Percentiles rank a stretch among this genome's conserved stretches.
Evolutionary conservation across 1,140 invertebrate species (phyloP).

Genomic region (Luehdorfia chinensis): DNA sequence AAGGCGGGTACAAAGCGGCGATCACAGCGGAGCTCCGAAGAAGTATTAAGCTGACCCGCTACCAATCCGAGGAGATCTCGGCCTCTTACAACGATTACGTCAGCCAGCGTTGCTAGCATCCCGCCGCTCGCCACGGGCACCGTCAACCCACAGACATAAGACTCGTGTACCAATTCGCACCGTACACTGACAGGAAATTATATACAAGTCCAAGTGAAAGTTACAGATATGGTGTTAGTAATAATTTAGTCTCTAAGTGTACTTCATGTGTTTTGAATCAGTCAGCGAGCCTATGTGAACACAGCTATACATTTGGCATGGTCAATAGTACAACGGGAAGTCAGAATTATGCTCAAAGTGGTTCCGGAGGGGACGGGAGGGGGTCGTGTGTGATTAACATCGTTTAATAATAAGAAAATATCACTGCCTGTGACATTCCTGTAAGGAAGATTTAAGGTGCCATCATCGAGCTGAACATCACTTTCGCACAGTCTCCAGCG

Average conservation of each 20-base stretch:
- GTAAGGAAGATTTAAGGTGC: slow-evolving; percentile 38
- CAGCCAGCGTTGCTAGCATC: slow-evolving; percentile 71
- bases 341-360: slow-evolving; percentile 67
- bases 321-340: slow-evolving; percentile 29
- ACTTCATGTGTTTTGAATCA: slow-evolving; percentile 39
- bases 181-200: slow-evolving; percentile 21
- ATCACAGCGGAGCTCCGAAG: slow-evolving; percentile 93
- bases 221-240: slow-evolving; percentile 40
- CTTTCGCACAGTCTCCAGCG: slow-evolving; percentile 8
- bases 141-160: slow-evolving; percentile 15
- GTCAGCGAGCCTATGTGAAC: slow-evolving; percentile 4
- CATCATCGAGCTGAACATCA: slow-evolving; percentile 26
- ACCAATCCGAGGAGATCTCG: slow-evolving; percentile 84
- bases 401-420: slow-evolving; percentile 37
- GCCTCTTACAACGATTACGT: slow-evolving; percentile 71
- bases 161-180: slow-evolving; percentile 21
- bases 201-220: slow-evolving; percentile 28
- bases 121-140: slow-evolving; percentile 25
- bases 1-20: slow-evolving; percentile 95
- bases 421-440: slow-evolving; percentile 69
- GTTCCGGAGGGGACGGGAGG: slow-evolving; percentile 21
- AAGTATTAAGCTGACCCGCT: slow-evolving; percentile 94
- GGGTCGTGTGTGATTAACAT: slow-evolving; percentile 41
- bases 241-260: slow-evolving; percentile 60
- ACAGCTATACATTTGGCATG: slow-evolving; percentile 20